Conservation (phyloP, 1,140 invertebrate genomes). For the Euwallacea fornicatus region DNA sequence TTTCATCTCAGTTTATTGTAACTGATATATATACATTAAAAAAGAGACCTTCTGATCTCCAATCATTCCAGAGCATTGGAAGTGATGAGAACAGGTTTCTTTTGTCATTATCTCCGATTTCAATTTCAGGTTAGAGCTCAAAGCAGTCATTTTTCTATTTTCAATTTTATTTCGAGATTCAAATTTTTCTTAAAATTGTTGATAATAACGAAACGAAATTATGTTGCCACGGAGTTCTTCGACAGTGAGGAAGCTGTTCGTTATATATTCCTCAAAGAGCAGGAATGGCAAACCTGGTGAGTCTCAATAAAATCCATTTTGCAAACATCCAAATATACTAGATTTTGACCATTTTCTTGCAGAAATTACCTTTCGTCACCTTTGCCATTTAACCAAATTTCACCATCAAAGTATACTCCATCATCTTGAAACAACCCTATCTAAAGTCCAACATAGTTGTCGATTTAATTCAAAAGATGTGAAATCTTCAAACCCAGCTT, state of each 20-base stretch:
- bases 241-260: constrained; percentile 13
- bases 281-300: constrained; percentile 11
- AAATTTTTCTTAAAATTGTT: too few species aligned
- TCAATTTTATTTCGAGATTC: too few species aligned
- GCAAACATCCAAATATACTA: neutral
- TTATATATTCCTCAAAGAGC: constrained; percentile 8
- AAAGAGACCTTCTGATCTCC: too few species aligned
- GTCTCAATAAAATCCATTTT: constrained; percentile 1
- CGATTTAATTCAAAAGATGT: constrained; percentile 11
- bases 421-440: neutral
- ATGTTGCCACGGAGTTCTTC: constrained; percentile 22
- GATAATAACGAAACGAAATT: neutral
- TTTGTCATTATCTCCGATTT: too few species aligned
- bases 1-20: too few species aligned
- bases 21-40: too few species aligned
- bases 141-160: too few species aligned
- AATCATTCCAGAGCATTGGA: too few species aligned
- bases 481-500: constrained; percentile 7
- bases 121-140: too few species aligned
- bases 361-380: constrained; percentile 3
- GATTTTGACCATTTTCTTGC: neutral
- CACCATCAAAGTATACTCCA: neutral
- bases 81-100: too few species aligned
- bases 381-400: neutral
- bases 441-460: neutral